Conservation (phyloP, 2,797 vertebrate genomes). For the Lithobates sylvaticus region DNA sequence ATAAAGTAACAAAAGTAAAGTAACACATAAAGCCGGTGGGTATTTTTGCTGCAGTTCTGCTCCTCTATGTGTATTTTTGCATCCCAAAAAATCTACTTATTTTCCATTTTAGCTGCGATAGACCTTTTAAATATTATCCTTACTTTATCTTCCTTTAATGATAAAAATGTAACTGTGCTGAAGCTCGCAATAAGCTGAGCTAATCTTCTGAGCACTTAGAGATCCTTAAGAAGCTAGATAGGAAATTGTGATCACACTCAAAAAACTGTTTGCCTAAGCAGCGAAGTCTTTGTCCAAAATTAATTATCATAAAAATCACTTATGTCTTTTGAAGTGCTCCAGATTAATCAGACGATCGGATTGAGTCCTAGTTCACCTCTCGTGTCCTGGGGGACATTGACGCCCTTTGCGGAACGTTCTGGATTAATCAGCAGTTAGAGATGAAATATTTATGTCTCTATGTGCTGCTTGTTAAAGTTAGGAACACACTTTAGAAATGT, state of each 20-base stretch:
- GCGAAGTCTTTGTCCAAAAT: constrained; percentile 15
- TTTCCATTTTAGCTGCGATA: too few relatives aligned
- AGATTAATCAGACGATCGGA: constrained; percentile 42
- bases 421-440: constrained; percentile 39
- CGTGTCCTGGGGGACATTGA: constrained; percentile 16
- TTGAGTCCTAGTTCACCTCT: constrained; percentile 30
- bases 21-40: too few relatives aligned
- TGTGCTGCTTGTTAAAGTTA: background rate
- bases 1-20: too few relatives aligned
- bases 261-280: constrained; percentile 3
- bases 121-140: too few relatives aligned
- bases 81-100: too few relatives aligned
- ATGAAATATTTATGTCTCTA: constrained; percentile 54
- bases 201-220: constrained; percentile 9
- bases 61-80: too few relatives aligned
- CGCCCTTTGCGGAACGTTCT: background rate
- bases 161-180: too few relatives aligned
- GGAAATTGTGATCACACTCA: constrained; percentile 18
- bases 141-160: too few relatives aligned
- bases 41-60: too few relatives aligned
- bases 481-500: background rate
- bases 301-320: constrained; percentile 47
- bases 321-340: constrained; percentile 44
- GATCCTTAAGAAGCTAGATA: constrained; percentile 19
- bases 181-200: too few relatives aligned